phyloP scores from a whole-genome alignment of 2,888 invertebrate species.

The Kuschelorhynchus macadamiae region DNA sequence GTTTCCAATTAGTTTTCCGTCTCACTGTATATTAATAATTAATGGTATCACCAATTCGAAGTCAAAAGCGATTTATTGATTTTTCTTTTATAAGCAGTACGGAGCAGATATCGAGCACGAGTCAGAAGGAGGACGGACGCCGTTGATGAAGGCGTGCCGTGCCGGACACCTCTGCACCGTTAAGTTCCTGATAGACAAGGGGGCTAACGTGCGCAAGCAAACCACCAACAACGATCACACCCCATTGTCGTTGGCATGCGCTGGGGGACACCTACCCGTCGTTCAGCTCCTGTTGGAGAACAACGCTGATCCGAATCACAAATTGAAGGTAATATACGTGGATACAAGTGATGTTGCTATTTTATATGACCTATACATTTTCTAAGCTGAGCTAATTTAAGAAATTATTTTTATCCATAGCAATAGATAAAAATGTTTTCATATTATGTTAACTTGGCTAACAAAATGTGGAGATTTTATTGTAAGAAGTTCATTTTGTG shows the following conservation, averaged over 20 bases:
- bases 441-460: too few relatives aligned
- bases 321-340: slow-evolving; percentile 79
- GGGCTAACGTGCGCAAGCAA: slow-evolving; percentile 84
- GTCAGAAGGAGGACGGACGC: slow-evolving; percentile 95
- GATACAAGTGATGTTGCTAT: neutral
- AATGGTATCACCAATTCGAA: too few relatives aligned
- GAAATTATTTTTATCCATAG: too few relatives aligned
- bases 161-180: slow-evolving; percentile 97
- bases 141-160: slow-evolving; percentile 98
- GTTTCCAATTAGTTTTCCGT: too few relatives aligned
- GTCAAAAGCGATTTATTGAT: too few relatives aligned
- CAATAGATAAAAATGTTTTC: too few relatives aligned
- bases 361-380: slow-evolving; percentile 92
- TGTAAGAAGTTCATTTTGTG: too few relatives aligned
- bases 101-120: slow-evolving; percentile 96
- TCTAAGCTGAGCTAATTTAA: too few relatives aligned
- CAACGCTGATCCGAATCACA: slow-evolving; percentile 96
- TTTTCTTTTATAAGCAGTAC: too few relatives aligned
- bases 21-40: too few relatives aligned
- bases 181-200: slow-evolving; percentile 92
- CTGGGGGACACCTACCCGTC: slow-evolving; percentile 94
- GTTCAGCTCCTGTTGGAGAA: slow-evolving; percentile 93
- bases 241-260: slow-evolving; percentile 95
- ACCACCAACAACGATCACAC: slow-evolving; percentile 98
- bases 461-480: too few relatives aligned